Percentiles rank a stretch among this genome's conserved stretches.
Conservation (phyloP, 1,140 invertebrate species). For the Portunus trituberculatus region DNA sequence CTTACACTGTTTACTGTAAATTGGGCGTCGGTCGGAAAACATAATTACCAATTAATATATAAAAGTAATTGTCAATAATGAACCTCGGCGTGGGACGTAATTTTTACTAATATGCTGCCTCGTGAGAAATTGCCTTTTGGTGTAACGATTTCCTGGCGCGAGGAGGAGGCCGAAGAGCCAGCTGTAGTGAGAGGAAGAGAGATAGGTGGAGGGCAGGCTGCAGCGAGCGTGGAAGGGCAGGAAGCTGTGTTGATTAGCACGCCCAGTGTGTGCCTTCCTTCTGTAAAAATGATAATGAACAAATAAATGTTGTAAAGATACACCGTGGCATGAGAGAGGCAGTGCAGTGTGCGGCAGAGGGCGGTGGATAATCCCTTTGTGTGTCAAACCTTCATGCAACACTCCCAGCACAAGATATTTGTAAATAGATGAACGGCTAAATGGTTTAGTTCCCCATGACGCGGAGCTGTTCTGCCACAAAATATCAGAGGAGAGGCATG, state of each 20-base stretch:
- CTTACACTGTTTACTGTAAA: background rate
- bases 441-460: background rate
- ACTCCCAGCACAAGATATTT: background rate
- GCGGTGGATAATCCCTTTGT: background rate
- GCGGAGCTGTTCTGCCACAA: background rate
- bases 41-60: background rate
- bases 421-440: background rate
- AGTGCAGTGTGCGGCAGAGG: too few relatives aligned
- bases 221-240: background rate
- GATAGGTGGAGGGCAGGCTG: background rate
- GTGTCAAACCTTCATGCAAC: background rate
- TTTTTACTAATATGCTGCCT: background rate
- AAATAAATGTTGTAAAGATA: background rate
- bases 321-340: too few relatives aligned
- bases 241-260: background rate
- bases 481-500: background rate
- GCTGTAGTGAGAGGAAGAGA: background rate
- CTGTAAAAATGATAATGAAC: background rate
- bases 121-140: too few relatives aligned
- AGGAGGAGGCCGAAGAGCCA: background rate
- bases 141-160: background rate
- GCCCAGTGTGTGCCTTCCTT: background rate
- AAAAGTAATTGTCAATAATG: background rate
- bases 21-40: background rate
- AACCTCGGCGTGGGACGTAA: background rate